phyloP scores from a whole-genome alignment of 2,113 vertebrate genomes.

The Labeo rohita region DNA sequence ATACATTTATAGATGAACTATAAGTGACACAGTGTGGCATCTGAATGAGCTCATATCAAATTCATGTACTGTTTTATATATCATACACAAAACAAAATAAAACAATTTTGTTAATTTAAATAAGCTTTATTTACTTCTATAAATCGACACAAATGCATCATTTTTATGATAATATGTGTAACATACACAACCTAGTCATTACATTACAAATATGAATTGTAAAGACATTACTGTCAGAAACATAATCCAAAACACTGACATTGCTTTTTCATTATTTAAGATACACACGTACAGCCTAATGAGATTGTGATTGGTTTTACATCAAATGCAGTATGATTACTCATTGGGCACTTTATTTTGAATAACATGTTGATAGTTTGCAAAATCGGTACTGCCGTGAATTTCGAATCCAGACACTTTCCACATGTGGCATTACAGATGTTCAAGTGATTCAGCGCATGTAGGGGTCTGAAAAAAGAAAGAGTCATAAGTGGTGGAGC shows the following conservation, averaged over 20 bases:
- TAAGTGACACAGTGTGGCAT: background rate
- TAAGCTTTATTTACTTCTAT: background rate
- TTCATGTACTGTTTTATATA: too few relatives aligned
- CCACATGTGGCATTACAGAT: background rate
- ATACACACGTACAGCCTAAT: background rate
- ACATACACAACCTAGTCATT: background rate
- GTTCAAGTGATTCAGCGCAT: too few relatives aligned
- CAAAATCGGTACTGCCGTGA: background rate
- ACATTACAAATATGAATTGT: background rate
- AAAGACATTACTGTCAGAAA: background rate
- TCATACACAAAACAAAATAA: background rate
- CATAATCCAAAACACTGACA: background rate
- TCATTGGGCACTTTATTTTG: fast-evolving
- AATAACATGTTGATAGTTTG: background rate
- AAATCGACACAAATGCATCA: background rate
- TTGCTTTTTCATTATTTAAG: background rate
- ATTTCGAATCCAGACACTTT: background rate
- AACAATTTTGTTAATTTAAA: background rate
- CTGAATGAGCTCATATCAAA: too few relatives aligned
- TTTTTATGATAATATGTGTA: background rate
- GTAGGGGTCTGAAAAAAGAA: background rate
- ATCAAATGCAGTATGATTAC: background rate
- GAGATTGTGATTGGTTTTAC: background rate
- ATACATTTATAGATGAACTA: background rate
- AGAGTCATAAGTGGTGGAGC: background rate